These are phyloP conservation scores for Lithophane ornitopus DNA, from an alignment of 2,888 invertebrate species.

Conservation along the genomic window DNA sequence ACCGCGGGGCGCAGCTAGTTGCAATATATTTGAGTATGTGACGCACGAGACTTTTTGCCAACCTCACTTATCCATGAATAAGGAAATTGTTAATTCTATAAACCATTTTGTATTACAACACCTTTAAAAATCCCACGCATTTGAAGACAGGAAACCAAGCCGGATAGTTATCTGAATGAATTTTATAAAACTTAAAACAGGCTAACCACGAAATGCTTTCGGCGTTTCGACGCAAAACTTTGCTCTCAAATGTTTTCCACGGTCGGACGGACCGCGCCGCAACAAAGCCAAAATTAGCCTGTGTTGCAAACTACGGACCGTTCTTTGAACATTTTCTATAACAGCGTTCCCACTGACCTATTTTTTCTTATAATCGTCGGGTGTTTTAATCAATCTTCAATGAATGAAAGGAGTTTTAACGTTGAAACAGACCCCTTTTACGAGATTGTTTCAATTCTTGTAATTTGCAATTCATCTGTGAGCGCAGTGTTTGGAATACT, in stretches of 20 bases:
- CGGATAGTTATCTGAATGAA: conserved; percentile 44
- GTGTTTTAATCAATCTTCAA: conserved; percentile 70
- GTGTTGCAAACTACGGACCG: conserved; percentile 63
- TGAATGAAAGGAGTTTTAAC: conserved; percentile 65
- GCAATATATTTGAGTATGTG: conserved; percentile 55
- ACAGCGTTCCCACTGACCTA: conserved; percentile 64
- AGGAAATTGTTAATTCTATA: conserved; percentile 54
- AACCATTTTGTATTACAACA: conserved; percentile 55
- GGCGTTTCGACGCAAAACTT: conserved; percentile 63
- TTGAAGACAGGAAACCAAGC: conserved; percentile 33
- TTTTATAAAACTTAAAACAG: conserved; percentile 64
- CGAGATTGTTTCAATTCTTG: conserved; percentile 65
- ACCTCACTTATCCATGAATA: conserved; percentile 51
- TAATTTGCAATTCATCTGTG: conserved; percentile 67
- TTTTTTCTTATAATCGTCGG: conserved; percentile 68
- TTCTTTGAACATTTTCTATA: conserved; percentile 70
- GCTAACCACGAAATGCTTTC: conserved; percentile 67
- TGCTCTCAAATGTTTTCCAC: conserved; percentile 67
- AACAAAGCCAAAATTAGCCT: conserved; percentile 75
- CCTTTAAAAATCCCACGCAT: conserved; percentile 28
- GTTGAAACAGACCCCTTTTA: conserved; percentile 56
- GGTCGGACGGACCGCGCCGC: conserved; percentile 62
- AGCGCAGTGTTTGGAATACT: conserved; percentile 55
- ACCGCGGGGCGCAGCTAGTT: too few species aligned
- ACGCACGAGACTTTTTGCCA: conserved; percentile 51